Evolutionary conservation across 2,888 invertebrate species (phyloP).

Genomic region (Pyrrhosoma nymphula): DNA sequence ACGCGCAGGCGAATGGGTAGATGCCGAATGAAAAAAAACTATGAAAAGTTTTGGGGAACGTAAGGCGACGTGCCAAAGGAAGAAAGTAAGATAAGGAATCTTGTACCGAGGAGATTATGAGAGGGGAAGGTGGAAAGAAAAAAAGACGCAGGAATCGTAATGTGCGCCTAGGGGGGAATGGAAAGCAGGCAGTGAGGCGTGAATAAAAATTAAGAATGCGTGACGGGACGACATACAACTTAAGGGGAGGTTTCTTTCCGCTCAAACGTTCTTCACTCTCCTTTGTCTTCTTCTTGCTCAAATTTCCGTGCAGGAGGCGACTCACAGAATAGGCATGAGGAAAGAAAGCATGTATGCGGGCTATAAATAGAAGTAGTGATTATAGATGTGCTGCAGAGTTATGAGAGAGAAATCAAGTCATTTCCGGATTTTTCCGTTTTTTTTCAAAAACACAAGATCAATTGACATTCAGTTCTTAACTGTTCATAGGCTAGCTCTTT

Average conservation of each 20-base stretch:
- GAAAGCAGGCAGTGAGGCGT: slow-evolving; percentile 66
- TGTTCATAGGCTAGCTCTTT: neutral
- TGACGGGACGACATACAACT: slow-evolving; percentile 57
- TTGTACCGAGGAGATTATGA: neutral
- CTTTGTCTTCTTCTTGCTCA: neutral
- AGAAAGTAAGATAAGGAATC: slow-evolving; percentile 17
- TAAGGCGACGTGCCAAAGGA: neutral
- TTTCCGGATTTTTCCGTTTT: neutral
- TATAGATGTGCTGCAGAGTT: neutral
- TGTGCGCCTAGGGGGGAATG: slow-evolving; percentile 55
- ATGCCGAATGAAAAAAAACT: neutral
- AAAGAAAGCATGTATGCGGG: neutral
- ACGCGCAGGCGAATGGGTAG: too few relatives aligned
- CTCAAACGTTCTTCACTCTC: neutral
- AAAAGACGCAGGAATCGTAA: slow-evolving; percentile 42
- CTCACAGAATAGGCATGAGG: neutral
- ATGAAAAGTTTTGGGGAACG: neutral
- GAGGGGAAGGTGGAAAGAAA: neutral
- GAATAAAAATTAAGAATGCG: slow-evolving; percentile 67
- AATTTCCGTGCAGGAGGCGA: neutral
- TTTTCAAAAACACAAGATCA: neutral
- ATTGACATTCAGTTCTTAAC: neutral
- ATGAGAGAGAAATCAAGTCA: neutral
- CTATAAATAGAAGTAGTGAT: neutral
- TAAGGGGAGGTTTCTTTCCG: slow-evolving; percentile 51